A percentile compares a stretch with the other conserved stretches of the same genome.
Conservation (phyloP, 92 coral and sea anemone species). For the Siderastrea siderea region DNA sequence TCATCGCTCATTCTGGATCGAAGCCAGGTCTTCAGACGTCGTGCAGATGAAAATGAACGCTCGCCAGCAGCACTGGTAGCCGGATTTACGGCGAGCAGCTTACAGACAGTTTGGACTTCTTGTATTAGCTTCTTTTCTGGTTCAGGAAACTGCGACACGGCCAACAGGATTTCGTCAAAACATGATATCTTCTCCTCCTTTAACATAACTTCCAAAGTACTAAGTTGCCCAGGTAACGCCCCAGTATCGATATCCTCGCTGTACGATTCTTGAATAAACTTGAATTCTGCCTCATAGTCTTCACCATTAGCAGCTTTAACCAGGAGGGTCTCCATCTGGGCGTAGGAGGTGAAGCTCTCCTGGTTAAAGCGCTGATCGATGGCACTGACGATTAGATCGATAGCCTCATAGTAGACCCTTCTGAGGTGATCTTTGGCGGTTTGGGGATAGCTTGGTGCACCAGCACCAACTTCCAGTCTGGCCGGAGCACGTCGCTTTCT, state of each 20-base stretch:
- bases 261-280: constrained; percentile 54
- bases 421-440: constrained; percentile 73
- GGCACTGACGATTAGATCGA: constrained; percentile 75
- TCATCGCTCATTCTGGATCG: constrained; percentile 55
- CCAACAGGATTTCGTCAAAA: constrained; percentile 59
- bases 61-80: constrained; percentile 66
- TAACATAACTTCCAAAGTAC: too few relatives aligned
- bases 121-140: constrained; percentile 49
- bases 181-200: constrained; percentile 27
- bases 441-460: constrained; percentile 64
- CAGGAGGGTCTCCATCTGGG: constrained; percentile 70
- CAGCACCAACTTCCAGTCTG: constrained; percentile 68
- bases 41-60: constrained; percentile 51
- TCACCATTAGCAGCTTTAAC: constrained; percentile 53
- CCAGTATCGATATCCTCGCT: constrained; percentile 58
- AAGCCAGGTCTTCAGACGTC: constrained; percentile 64
- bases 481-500: constrained; percentile 69
- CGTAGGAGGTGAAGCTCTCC: constrained; percentile 71
- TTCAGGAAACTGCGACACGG: constrained; percentile 48
- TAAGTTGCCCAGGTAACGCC: constrained; percentile 36
- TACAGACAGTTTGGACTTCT: constrained; percentile 47
- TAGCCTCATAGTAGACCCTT: constrained; percentile 72
- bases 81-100: constrained; percentile 57
- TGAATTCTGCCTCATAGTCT: constrained; percentile 60
- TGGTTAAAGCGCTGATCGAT: constrained; percentile 82